phyloP scores from a whole-genome alignment of 2,113 vertebrate genomes.

The Laticauda colubrina region DNA sequence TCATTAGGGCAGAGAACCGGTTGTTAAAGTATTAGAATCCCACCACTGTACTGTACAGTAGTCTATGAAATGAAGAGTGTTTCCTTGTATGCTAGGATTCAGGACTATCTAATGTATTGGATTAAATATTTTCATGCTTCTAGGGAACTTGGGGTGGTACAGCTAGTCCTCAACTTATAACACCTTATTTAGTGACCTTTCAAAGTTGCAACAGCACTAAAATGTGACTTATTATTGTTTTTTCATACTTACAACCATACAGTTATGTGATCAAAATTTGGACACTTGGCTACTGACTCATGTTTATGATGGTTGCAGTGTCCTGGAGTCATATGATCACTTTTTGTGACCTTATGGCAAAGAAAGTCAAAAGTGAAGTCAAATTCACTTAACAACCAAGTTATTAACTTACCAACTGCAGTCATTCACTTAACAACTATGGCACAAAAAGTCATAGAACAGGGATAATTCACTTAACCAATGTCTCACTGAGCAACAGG shows the following conservation, averaged over 20 bases:
- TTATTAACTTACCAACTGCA: too few species aligned
- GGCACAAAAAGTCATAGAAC: neutral
- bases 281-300: neutral
- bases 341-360: too few species aligned
- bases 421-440: too few species aligned
- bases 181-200: neutral
- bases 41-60: too few species aligned
- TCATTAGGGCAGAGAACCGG: too few species aligned
- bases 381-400: too few species aligned
- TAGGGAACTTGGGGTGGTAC: neutral
- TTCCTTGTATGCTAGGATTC: neutral
- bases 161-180: neutral
- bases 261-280: neutral
- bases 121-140: slow-evolving; percentile 7
- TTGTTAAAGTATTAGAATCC: too few species aligned
- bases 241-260: neutral
- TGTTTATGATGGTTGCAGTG: neutral
- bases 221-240: neutral
- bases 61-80: slow-evolving; percentile 47
- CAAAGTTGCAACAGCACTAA: neutral
- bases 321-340: neutral
- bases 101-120: neutral
- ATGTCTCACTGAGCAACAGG: neutral
- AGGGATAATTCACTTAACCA: neutral
- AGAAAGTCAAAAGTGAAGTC: too few species aligned